These are phyloP conservation scores for Hemibagrus guttatus DNA, from an alignment of 2,797 vertebrate species.

Conservation along the genomic window DNA sequence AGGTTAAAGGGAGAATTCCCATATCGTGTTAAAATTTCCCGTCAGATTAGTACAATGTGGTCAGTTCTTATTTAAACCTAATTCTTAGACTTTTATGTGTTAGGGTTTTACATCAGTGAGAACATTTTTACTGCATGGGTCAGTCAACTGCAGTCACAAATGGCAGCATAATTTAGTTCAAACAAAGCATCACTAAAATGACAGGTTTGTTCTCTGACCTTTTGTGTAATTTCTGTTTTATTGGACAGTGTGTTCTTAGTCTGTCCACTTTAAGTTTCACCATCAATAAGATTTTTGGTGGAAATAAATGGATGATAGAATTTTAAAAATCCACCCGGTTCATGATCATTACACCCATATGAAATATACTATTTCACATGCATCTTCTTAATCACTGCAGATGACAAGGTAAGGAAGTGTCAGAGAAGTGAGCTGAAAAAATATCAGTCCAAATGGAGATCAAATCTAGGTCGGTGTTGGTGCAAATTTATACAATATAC, in stretches of 20 bases:
- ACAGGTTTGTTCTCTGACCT: background rate
- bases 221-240: background rate
- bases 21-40: background rate
- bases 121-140: background rate
- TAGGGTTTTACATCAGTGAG: background rate
- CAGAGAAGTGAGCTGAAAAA: background rate
- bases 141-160: background rate
- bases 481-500: background rate
- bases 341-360: background rate
- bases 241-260: background rate
- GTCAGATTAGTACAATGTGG: too few relatives aligned
- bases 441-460: background rate
- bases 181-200: background rate
- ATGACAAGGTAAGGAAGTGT: background rate
- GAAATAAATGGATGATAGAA: background rate
- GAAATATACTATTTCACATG: background rate
- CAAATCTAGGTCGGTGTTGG: background rate
- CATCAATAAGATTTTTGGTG: background rate
- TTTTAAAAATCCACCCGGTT: background rate
- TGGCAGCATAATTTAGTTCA: background rate
- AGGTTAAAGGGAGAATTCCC: slow-evolving; percentile 52
- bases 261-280: background rate
- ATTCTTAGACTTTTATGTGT: background rate
- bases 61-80: background rate
- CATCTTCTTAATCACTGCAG: background rate